Percentiles rank a stretch among this genome's conserved stretches.
Conservation (phyloP, 2,113 vertebrate species). For the Microtus oregoni region DNA sequence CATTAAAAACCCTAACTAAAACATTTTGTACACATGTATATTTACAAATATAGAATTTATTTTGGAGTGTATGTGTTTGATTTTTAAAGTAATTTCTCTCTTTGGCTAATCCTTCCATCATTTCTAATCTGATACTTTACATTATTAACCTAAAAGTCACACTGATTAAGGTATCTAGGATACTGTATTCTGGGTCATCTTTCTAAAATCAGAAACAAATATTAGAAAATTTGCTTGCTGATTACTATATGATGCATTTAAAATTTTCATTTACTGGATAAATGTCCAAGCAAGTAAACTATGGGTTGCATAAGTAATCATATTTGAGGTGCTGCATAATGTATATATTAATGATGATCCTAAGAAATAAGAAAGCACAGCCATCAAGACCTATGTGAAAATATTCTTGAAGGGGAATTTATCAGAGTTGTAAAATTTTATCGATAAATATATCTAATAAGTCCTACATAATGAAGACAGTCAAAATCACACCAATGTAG, state of each 20-base stretch:
- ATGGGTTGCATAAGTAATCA: not conserved
- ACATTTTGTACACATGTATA: not conserved
- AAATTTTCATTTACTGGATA: not conserved
- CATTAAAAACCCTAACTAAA: not conserved
- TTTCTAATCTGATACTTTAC: not conserved
- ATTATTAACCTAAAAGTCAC: not conserved
- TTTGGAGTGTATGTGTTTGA: not conserved
- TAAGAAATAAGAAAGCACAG: not conserved
- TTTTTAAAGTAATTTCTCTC: not conserved
- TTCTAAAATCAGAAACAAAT: conserved; percentile 24
- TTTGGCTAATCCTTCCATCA: not conserved
- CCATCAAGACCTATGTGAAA: not conserved
- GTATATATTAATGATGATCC: not conserved
- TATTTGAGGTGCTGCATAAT: not conserved
- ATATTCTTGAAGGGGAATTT: conserved; percentile 30
- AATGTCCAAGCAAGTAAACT: not conserved
- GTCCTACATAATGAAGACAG: not conserved
- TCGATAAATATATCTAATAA: conserved; percentile 27
- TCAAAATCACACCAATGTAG: not conserved
- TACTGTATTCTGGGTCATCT: not conserved
- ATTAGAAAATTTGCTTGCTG: not conserved
- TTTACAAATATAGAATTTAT: not conserved
- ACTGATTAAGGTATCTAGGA: not conserved
- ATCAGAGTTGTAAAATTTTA: not conserved
- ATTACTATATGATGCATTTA: not conserved